phyloP scores from a whole-genome alignment of 2,797 vertebrate species.

The Helicolenus hilgendorfi region DNA sequence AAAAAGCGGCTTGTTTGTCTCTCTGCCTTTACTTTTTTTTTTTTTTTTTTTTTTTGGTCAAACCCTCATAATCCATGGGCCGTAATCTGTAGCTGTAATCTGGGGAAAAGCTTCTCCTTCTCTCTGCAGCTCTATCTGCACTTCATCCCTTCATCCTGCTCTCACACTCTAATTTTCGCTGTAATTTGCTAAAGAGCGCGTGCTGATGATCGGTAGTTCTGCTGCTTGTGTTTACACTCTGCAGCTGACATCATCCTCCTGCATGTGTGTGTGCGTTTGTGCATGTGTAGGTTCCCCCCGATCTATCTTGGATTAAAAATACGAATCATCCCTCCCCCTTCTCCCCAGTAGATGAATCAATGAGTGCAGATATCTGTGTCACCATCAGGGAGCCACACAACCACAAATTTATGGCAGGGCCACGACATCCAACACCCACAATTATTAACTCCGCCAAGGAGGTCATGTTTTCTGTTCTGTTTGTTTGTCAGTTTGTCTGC shows the following conservation, averaged over 20 bases:
- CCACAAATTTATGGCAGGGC: not conserved
- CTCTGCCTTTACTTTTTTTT: conserved; percentile 35
- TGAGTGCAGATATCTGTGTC: conserved; percentile 74
- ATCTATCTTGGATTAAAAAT: conserved; percentile 72
- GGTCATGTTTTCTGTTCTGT: not conserved
- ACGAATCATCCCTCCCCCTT: conserved; percentile 29
- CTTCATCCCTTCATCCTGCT: conserved; percentile 83
- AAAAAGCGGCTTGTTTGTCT: conserved; percentile 62
- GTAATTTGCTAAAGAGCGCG: conserved; percentile 85
- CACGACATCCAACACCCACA: not conserved
- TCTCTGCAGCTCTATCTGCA: conserved; percentile 68
- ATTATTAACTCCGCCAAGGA: not conserved
- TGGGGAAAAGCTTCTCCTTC: conserved; percentile 82
- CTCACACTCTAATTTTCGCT: conserved; percentile 84
- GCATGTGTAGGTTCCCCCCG: conserved; percentile 14
- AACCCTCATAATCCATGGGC: conserved; percentile 83
- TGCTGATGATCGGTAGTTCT: conserved; percentile 76
- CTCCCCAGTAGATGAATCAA: conserved; percentile 60
- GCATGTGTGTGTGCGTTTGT: conserved; percentile 8
- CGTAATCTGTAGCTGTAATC: conserved; percentile 87
- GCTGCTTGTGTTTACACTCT: conserved; percentile 71
- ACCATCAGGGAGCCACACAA: conserved; percentile 32
- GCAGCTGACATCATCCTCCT: conserved; percentile 61
- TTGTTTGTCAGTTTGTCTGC: not conserved
- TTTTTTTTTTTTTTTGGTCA: conserved; percentile 68